These are phyloP conservation scores for Chrysomela aeneicollis DNA, from an alignment of 2,888 invertebrate species.

Conservation along the genomic window DNA sequence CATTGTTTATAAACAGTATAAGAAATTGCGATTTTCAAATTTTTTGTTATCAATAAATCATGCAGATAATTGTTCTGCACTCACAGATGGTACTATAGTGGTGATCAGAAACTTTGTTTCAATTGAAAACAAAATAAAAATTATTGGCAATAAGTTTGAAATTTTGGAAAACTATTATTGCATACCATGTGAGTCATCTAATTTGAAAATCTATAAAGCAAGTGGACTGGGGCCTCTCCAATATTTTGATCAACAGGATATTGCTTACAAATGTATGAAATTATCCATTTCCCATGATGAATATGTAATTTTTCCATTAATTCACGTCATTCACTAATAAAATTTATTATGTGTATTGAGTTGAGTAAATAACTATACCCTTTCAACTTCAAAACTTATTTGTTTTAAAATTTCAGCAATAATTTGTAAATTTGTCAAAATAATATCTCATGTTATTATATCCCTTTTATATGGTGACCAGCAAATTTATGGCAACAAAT, in stretches of 20 bases:
- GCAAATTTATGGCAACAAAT: no score
- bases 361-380: constrained; percentile 3
- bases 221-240: constrained; percentile 6
- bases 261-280: constrained; percentile 18
- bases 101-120: constrained; percentile 16
- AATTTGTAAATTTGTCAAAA: no score
- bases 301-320: constrained; percentile 9
- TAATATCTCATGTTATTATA: no score
- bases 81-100: constrained; percentile 15
- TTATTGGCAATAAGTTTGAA: constrained; percentile 12
- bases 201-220: constrained; percentile 6
- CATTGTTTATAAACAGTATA: not conserved
- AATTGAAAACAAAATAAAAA: constrained; percentile 6
- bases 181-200: constrained; percentile 7
- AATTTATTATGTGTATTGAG: not conserved
- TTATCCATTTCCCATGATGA: constrained; percentile 15
- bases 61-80: constrained; percentile 12
- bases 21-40: constrained; percentile 7
- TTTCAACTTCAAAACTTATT: constrained; percentile 1
- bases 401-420: constrained; percentile 12
- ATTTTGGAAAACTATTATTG: constrained; percentile 4
- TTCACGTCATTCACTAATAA: constrained; percentile 2
- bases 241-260: constrained; percentile 10
- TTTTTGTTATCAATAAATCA: constrained; percentile 11
- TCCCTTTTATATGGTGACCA: no score